Evolutionary conservation across 2,797 vertebrate genomes (phyloP).

Genomic region (Fistularia tabacaria): DNA sequence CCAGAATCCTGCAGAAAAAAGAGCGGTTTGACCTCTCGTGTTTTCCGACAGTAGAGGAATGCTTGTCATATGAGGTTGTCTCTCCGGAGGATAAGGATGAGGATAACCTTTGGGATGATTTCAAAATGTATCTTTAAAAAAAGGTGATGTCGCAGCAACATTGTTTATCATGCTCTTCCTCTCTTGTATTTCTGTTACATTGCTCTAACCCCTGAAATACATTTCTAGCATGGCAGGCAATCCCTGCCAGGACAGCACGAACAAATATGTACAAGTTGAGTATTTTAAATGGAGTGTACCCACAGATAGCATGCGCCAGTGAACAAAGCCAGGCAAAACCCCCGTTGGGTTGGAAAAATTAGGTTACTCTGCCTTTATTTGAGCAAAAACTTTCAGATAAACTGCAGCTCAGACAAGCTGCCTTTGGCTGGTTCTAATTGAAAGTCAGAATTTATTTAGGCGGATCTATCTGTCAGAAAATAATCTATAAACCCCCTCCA

Average conservation of each 20-base stretch:
- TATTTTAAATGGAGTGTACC: conserved; percentile 20
- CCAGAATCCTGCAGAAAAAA: no score
- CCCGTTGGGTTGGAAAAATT: conserved; percentile 15
- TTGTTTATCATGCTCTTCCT: no score
- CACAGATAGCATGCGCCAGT: conserved; percentile 9
- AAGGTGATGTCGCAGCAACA: no score
- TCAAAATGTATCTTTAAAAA: no score
- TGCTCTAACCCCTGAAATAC: background rate
- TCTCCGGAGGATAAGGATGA: no score
- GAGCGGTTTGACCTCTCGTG: no score
- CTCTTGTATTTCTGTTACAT: no score
- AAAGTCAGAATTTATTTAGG: conserved; percentile 5
- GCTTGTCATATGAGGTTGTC: no score
- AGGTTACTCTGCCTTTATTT: conserved; percentile 4
- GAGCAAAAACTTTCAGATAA: conserved; percentile 8
- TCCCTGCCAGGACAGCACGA: conserved; percentile 6
- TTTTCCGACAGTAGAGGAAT: no score
- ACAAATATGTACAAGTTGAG: conserved; percentile 9
- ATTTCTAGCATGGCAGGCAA: background rate
- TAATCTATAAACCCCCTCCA: background rate
- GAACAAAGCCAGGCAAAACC: background rate
- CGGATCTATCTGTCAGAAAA: background rate
- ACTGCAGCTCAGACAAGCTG: background rate
- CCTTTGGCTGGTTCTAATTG: background rate
- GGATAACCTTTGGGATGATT: no score